Base-by-base conservation (phyloP, 2,797 vertebrate genomes). In the Halcyon leucocephala region DNA sequence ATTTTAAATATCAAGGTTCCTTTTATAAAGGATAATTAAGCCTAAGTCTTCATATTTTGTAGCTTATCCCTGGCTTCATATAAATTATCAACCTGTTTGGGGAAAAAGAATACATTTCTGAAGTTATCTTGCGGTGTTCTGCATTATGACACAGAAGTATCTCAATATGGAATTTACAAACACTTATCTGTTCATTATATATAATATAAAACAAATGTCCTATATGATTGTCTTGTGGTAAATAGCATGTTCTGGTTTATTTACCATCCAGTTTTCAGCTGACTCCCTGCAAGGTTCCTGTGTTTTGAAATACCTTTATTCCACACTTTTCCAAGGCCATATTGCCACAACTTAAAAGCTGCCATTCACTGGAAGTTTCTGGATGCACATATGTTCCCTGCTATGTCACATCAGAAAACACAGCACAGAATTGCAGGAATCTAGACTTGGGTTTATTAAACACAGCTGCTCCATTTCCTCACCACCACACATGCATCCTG, bases 381-480 rank as follows among this genome's bases (percentile, higher is more conserved):
- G 88, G 72, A 78, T 82, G 88, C 57, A 71, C 80, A 44, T 29
- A 21, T 82, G 88, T 82, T 79, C 90, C 93, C 51, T 86, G 90
- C 94, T 70, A 12, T 35, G 73, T 89, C 55, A 58, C 90, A 57
- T 57, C 90, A 87, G 90, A 82, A 76, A 76, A 71, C 79, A 31
- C 73, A 89, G 93, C 52, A 73, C 64, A 89, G 88, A 85, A 69
- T 55, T 61, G 93, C 94, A 95, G 81, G 91, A 49, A 61, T 82
- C 35, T 90, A 51, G 77, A 42, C 80, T 65, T 42, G 83, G 54
- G 74, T 89, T 94, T 79, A 89, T 90, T 35, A 78, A 82, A 90
- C 88, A 84, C 95, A 95, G 94, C 95, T 96, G 93, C 85, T 96
- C 58, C 80, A 9, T 93, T 84, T 95, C 94, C 96, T 95, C 66